Evolutionary conservation across 2,113 vertebrate species (phyloP), one percentile per base, ranked within the genome.

Genomic region (Arothron firmamentum): DNA sequence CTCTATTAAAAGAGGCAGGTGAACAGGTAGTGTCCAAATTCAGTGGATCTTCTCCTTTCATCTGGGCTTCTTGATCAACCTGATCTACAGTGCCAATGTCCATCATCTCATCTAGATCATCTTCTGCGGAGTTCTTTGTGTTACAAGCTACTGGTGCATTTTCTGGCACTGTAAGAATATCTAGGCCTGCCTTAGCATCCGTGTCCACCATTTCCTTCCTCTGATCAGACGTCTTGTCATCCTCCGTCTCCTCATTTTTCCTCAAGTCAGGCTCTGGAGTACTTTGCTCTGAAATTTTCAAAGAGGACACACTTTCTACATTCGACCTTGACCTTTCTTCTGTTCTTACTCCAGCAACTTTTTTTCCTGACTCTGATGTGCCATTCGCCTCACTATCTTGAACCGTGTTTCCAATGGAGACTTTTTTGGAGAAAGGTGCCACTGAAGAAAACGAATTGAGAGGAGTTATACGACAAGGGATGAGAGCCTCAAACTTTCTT

Each of bases 51-150:
- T 85, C 85, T 16, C 52, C 71, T 19, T 81, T 77, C 83, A 89
- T 89, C 75, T 78, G 84, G 34, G 86, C 83, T 45, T 89, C 87
- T 62, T 89, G 85, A 11, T 89, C 87, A 56, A 75, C 48, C 75
- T 88, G 76, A 25, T 89, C 86, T 58, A 89, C 80, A 0, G 81
- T 85, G 0, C 84, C 87, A 2, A 89, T 88, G 72, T 89, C 86
- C 87, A 89, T 89, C 78, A 88, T 81, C 72, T 89, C 83, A 41
- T 89, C 87, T 0, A 88, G 72, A 59, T 84, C 72, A 1, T 65
- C 46, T 0, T n/a, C 49, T 4, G 55, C 25, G 10, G 72, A 57
- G 23, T 38, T 56, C n/a, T 0, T 57, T 15, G 15, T 2, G 0
- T 73, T 65, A 34, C n/a, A 18, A 23, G 2, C 17, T 0, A 6